phyloP scores from a whole-genome alignment of 2,797 vertebrate genomes.

The Champsocephalus gunnari region DNA sequence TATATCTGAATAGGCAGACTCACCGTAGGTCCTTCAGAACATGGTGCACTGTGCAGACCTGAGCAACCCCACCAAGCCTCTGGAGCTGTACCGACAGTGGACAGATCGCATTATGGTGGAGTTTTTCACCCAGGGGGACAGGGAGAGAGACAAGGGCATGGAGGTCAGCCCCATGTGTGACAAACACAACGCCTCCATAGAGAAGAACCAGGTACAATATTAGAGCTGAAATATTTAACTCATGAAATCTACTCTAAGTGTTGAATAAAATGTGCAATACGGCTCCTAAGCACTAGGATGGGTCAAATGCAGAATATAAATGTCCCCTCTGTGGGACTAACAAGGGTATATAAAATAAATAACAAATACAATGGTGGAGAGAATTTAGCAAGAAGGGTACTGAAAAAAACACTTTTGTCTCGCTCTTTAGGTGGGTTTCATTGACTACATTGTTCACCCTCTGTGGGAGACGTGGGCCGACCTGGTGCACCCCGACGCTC shows the following conservation, averaged over 20 bases:
- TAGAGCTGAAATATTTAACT: not conserved
- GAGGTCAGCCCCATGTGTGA: slow-evolving; percentile 98
- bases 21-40: slow-evolving; percentile 90
- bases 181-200: slow-evolving; percentile 93
- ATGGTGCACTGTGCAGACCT: slow-evolving; percentile 95
- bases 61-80: slow-evolving; percentile 94
- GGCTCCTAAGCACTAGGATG: no score
- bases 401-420: not conserved
- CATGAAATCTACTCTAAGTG: not conserved
- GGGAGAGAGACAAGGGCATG: slow-evolving; percentile 91
- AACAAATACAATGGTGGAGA: no score
- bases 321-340: no score
- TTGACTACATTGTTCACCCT: slow-evolving; percentile 94
- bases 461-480: slow-evolving; percentile 97
- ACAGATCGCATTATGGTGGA: slow-evolving; percentile 94
- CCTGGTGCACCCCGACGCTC: slow-evolving; percentile 93
- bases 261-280: not conserved
- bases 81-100: slow-evolving; percentile 93
- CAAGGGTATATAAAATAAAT: no score
- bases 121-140: slow-evolving; percentile 93
- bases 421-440: slow-evolving; percentile 90
- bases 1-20: not conserved
- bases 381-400: not conserved
- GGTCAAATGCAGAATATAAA: no score
- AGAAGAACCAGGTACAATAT: slow-evolving; percentile 90